Evolutionary conservation across 2,113 vertebrate genomes (phyloP).

Genomic region (Ceuthmochares aereus): DNA sequence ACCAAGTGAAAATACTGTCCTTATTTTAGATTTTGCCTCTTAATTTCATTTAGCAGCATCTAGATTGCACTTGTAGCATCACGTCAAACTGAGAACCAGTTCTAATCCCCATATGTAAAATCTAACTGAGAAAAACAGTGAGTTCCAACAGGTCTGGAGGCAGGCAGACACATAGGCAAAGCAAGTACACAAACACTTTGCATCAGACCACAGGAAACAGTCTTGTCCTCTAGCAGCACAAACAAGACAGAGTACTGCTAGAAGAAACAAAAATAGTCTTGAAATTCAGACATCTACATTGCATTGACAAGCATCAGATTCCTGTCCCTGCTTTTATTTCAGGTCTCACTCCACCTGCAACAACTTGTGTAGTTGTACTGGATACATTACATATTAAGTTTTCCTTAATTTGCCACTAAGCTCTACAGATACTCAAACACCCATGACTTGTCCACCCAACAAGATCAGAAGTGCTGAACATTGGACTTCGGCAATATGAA

Average conservation of each 20-base stretch:
- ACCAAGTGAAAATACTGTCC: not conserved
- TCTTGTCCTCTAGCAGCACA: not conserved
- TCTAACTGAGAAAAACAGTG: not conserved
- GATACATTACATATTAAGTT: not conserved
- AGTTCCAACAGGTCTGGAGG: not conserved
- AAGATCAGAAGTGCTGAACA: not conserved
- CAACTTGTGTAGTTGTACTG: not conserved
- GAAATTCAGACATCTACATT: not conserved
- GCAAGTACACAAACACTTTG: not conserved
- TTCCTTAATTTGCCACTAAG: not conserved
- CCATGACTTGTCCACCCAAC: not conserved
- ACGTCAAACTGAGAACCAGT: not conserved
- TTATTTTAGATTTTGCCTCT: not conserved
- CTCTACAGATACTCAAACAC: not conserved
- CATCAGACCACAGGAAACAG: not conserved
- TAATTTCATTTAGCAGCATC: not conserved
- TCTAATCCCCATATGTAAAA: not conserved
- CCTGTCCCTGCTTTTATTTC: not conserved
- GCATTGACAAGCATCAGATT: not conserved
- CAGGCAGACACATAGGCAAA: not conserved
- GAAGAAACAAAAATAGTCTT: not conserved
- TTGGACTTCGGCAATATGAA: not conserved
- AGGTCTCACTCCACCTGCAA: not conserved
- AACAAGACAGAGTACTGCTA: not conserved
- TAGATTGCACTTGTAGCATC: not conserved